Conservation (phyloP, 2,113 vertebrate species). For the Centropus unirufus region DNA sequence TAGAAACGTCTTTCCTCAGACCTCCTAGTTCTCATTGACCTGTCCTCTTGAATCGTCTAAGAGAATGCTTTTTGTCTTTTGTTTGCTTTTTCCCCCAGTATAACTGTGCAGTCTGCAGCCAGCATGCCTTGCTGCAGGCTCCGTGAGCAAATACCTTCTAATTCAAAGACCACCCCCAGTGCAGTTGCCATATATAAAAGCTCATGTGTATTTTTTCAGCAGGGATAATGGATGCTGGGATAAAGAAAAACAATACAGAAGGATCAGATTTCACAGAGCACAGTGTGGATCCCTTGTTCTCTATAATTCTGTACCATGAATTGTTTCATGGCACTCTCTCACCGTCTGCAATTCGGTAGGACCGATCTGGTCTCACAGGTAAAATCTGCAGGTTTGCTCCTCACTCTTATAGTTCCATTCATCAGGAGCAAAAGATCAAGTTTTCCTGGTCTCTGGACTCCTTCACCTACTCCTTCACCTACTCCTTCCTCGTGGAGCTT, state of each 20-base stretch:
- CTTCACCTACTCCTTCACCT: not conserved
- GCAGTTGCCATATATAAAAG: conserved; percentile 1
- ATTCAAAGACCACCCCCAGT: conserved; percentile 14
- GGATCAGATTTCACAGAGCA: conserved; percentile 23
- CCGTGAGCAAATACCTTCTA: not conserved
- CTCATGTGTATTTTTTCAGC: not conserved
- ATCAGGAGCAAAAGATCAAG: not conserved
- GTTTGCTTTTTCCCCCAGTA: not conserved
- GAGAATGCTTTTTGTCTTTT: not conserved
- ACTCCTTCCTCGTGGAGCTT: not conserved
- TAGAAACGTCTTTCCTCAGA: not conserved
- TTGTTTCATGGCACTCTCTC: not conserved
- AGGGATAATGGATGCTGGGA: not conserved
- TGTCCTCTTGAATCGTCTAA: not conserved
- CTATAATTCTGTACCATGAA: not conserved
- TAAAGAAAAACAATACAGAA: conserved; percentile 24
- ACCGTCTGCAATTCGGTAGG: not conserved
- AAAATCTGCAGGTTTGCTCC: not conserved
- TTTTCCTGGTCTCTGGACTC: not conserved
- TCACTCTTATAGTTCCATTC: not conserved
- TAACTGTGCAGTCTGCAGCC: not conserved
- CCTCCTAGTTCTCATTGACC: not conserved
- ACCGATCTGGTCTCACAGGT: not conserved
- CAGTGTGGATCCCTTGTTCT: not conserved
- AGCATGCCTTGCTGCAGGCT: not conserved